Percentiles rank a stretch among this genome's conserved stretches.
phyloP scores from a whole-genome alignment of 1,140 invertebrate genomes.

The Colletes latitarsis region DNA sequence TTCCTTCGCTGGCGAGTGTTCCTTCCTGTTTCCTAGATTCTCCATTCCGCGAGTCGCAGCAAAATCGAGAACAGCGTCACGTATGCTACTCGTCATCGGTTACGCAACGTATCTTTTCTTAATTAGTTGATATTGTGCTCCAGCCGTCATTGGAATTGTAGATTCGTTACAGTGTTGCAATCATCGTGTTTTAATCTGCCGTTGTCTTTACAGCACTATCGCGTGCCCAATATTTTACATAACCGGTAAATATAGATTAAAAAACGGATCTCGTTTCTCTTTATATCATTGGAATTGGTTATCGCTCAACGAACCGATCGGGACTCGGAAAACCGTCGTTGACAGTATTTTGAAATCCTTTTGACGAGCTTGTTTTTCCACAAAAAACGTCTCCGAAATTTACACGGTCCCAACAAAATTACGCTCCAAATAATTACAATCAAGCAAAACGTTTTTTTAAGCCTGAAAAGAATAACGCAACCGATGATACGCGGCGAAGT shows the following conservation, averaged over 20 bases:
- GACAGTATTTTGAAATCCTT: too few species aligned
- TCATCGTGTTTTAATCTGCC: conserved; percentile 52
- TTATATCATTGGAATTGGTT: not conserved
- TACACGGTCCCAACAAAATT: too few species aligned
- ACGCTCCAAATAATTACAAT: too few species aligned
- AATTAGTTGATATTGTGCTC: conserved; percentile 51
- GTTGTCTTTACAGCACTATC: conserved; percentile 51
- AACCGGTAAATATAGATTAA: conserved; percentile 37
- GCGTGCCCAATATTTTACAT: conserved; percentile 39
- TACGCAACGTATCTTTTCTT: conserved; percentile 50
- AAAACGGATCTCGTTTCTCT: not conserved
- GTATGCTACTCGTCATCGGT: conserved; percentile 9
- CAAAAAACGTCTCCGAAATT: too few species aligned
- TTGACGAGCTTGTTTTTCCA: too few species aligned
- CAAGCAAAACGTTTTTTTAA: too few species aligned
- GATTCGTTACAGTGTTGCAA: conserved; percentile 47
- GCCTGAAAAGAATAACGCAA: too few species aligned
- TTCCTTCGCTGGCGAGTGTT: conserved; percentile 1
- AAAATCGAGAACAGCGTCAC: not conserved
- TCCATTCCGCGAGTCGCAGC: not conserved
- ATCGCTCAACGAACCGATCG: not conserved
- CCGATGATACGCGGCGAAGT: too few species aligned
- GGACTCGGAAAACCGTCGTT: too few species aligned
- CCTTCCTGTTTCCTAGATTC: conserved; percentile 41
- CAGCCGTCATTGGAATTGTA: conserved; percentile 22